Percentiles rank a stretch among this genome's conserved stretches.
Conservation (phyloP, 2,888 invertebrate species). For the Phortica okadai region DNA sequence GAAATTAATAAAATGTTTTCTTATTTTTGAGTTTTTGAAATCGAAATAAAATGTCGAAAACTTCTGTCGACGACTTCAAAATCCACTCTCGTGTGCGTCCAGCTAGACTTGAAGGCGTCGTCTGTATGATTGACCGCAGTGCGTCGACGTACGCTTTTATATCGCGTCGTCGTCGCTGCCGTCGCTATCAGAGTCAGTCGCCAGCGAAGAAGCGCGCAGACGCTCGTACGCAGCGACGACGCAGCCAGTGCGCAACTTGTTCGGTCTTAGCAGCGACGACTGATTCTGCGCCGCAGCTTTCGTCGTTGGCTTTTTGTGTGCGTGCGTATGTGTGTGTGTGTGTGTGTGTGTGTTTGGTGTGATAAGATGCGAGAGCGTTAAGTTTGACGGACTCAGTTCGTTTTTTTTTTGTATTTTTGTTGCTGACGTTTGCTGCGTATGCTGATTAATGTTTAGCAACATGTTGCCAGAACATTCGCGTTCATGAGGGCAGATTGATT, state of each 20-base stretch:
- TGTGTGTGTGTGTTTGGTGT: not conserved
- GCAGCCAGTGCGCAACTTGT: not conserved
- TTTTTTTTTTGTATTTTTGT: not conserved
- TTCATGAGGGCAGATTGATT: conserved; percentile 28
- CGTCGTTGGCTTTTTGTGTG: not conserved
- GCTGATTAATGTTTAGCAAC: conserved; percentile 30
- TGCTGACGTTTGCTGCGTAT: not conserved
- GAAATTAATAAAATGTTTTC: conserved; percentile 33
- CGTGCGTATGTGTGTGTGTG: not conserved
- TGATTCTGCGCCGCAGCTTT: not conserved
- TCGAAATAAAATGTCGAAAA: conserved; percentile 55
- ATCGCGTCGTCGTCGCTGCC: conserved; percentile 42
- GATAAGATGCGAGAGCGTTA: not conserved
- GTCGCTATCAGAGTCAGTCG: conserved; percentile 24
- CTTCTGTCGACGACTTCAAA: conserved; percentile 70
- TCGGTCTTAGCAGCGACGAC: not conserved
- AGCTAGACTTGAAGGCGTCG: conserved; percentile 77
- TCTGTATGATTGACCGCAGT: conserved; percentile 75
- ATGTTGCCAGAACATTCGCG: conserved; percentile 36
- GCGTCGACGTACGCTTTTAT: conserved; percentile 74
- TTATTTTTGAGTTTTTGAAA: conserved; percentile 33
- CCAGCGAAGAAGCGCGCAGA: conserved; percentile 16
- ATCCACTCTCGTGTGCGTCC: conserved; percentile 73
- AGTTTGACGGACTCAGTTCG: not conserved
- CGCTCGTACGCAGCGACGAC: not conserved